These are phyloP conservation scores for Pluvialis apricaria DNA, from an alignment of 2,113 vertebrate genomes.

Conservation along the genomic window DNA sequence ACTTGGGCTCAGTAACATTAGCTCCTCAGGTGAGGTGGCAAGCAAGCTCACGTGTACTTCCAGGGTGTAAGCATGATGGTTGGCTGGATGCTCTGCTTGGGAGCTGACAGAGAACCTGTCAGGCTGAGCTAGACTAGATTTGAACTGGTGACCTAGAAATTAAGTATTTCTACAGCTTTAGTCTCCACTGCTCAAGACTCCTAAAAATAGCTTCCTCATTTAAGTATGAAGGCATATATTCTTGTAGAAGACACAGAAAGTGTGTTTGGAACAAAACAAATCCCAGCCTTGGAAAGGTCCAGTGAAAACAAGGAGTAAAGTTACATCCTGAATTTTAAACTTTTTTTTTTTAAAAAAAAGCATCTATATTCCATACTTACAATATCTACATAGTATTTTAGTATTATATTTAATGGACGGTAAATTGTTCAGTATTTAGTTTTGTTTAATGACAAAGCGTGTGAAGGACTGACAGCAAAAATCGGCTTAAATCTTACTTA, in stretches of 20 bases:
- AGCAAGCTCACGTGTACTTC: neutral
- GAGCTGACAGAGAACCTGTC: neutral
- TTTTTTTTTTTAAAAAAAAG: neutral
- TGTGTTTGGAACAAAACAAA: neutral
- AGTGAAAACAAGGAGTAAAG: neutral
- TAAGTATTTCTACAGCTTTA: neutral
- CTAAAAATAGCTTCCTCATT: neutral
- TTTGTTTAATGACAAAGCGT: neutral
- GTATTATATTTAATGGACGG: neutral
- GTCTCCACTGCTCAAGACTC: neutral
- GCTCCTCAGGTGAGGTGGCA: neutral
- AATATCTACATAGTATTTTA: neutral
- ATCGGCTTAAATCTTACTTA: neutral
- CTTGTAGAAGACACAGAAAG: neutral
- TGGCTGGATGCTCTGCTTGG: neutral
- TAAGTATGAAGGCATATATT: neutral
- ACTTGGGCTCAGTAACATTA: neutral
- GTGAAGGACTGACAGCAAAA: neutral
- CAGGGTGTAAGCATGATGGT: rapidly evolving
- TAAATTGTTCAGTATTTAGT: neutral
- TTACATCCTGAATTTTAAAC: neutral
- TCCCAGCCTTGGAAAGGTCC: neutral
- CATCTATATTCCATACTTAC: neutral
- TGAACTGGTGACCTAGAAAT: neutral
- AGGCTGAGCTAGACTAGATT: neutral